Conservation (phyloP, 2,888 invertebrate species). For the Drosophila kanekoi region DNA sequence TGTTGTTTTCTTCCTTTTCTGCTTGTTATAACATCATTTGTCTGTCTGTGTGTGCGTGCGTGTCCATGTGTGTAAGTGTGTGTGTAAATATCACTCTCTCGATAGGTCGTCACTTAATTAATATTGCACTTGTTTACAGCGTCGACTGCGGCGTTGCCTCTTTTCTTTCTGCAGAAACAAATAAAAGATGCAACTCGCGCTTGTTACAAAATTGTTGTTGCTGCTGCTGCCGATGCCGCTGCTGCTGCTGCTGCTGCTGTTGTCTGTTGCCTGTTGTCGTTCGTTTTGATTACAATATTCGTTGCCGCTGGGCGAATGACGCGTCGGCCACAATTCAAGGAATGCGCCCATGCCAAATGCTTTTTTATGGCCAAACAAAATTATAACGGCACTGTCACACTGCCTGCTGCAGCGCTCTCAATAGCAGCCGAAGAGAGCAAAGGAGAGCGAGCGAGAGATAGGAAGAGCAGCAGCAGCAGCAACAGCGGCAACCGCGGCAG, state of each 20-base stretch:
- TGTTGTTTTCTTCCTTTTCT: slow-evolving; percentile 9
- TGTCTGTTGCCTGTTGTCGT: slow-evolving; percentile 22
- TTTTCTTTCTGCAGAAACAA: slow-evolving; percentile 29
- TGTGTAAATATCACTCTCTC: slow-evolving; percentile 10
- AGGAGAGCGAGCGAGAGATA: slow-evolving; percentile 1
- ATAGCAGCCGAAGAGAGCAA: slow-evolving; percentile 12
- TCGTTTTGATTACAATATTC: slow-evolving; percentile 43
- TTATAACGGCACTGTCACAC: slow-evolving; percentile 64
- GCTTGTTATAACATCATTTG: slow-evolving; percentile 56
- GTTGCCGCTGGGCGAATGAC: slow-evolving; percentile 24
- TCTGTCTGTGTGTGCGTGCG: slow-evolving; percentile 16
- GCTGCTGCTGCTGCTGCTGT: slow-evolving; percentile 16
- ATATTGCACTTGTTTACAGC: slow-evolving; percentile 63
- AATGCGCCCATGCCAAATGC: slow-evolving; percentile 57
- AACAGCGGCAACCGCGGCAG: slow-evolving; percentile 9
- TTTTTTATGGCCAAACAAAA: slow-evolving; percentile 63
- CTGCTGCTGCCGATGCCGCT: background rate
- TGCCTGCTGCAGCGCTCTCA: slow-evolving; percentile 17
- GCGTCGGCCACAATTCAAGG: slow-evolving; percentile 44
- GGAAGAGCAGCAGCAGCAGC: slow-evolving; percentile 12
- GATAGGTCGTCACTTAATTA: slow-evolving; percentile 51
- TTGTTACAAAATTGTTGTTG: slow-evolving; percentile 25
- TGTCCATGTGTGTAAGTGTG: slow-evolving; percentile 9
- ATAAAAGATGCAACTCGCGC: slow-evolving; percentile 22
- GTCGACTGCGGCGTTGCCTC: slow-evolving; percentile 14